Base-by-base conservation (phyloP, 1,140 invertebrate species). In the Uloborus diversus region DNA sequence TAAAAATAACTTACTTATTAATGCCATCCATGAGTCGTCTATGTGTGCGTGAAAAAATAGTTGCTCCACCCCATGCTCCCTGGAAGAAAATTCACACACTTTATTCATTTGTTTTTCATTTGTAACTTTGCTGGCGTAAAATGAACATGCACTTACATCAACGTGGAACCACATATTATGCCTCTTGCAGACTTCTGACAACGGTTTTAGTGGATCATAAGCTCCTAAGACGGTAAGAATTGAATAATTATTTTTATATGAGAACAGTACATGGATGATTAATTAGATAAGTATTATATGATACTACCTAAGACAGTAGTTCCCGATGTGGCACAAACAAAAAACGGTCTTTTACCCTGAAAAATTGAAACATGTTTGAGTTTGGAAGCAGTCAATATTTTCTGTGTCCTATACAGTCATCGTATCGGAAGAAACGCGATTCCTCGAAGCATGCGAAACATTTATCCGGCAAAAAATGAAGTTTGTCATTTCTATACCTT, bases 11-110 rank as follows among this genome's bases (percentile, higher is more conserved):
- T 56, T 65, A 81, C 79, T 42, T 76, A n/a, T 99, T 94, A 78
- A 99, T 92, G 49, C 97, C 97, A 61, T 91, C 91, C 82, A 99
- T 88, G 85, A 96, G 90, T 28, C 96, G 92, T 59, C 95, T 91
- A 87, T 98, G 94, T 86, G 96, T 98, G 82, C 92, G 93, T 20
- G 96, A 98, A 81, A 99, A 90, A 66, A 99, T 88, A 49, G 97
- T 89, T 27, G 96, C 95, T 59, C 97, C 97, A 82, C 98, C 98
- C 97, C 97, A 99, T 61, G 97, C 97, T 84, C 96, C 96, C 96
- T 98, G 84, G 0, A 89, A 89, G 7, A 7, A 14, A 23, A 53
- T 14, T 7, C 11, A 14, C 5, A 53, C 5, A 11, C 51, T 53
- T 53, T 42, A 42, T 42, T 9, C 37, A 9, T 42, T 42, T 42